Base-by-base conservation (phyloP, 2,888 invertebrate genomes). In the Drosophila multiciliata region DNA sequence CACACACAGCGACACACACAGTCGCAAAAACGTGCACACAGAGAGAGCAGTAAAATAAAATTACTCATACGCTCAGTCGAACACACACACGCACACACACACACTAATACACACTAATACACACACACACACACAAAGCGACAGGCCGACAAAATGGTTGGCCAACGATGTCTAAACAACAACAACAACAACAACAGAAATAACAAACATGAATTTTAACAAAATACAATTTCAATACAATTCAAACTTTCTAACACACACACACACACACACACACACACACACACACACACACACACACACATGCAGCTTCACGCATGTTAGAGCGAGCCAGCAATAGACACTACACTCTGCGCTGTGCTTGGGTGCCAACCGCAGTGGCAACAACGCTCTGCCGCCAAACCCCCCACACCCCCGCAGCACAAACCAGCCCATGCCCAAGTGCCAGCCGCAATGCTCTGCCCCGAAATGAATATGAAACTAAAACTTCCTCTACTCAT, bases 141-240 rank as follows among this genome's bases (percentile, higher is more conserved):
- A 72, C 65, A 82, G 85, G 82, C 89, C 89, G 85, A 89, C 90
- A 88, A 87, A 89, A 87, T 90, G 90, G 85, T 86, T 86, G 85
- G 85, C 85, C 89, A 87, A 87, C 87, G 87, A 87, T 73, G 77
- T 77, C 80, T 82, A 78, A 83, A 83, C 87, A 88, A 88, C 87
- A 84, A 84, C 75, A 83, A 69, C 71, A 83, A 60, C 77, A 68
- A 29, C 68, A 65, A 42, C 61, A 80, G 73, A 82, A 90, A 90
- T 87, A 87, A 89, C 90, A 89, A 87, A 89, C 89, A 87, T 87
- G 89, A 90, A 90, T 91, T 91, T 91, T 89, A 90, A 91, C 89
- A 89, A 90, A 90, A 90, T 83, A 91, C 87, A 90, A 91, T 91
- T 91, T 91, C 89, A 91, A 91, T 91, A 91, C 91, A 91, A 90